Evolutionary conservation across 2,797 vertebrate species (phyloP).

Genomic region (Hirundo rustica): DNA sequence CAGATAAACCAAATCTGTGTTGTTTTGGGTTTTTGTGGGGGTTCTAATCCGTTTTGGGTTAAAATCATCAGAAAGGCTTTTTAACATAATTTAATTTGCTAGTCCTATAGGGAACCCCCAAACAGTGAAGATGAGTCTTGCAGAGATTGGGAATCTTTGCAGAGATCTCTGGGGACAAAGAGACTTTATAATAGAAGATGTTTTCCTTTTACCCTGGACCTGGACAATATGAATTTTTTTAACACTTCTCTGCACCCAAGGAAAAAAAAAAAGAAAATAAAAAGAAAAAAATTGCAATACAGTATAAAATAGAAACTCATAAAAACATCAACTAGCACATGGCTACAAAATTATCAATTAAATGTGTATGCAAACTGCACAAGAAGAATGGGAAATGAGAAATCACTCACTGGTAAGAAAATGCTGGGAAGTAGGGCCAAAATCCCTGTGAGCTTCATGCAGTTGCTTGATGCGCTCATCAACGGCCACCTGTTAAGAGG

Average conservation of each 20-base stretch:
- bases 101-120: neutral
- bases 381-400: slow-evolving; percentile 25
- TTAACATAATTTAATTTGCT: neutral
- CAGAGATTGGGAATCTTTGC: neutral
- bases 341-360: neutral
- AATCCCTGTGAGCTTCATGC: slow-evolving; percentile 91
- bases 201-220: neutral
- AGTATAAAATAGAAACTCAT: neutral
- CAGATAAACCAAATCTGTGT: neutral
- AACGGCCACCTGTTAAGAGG: slow-evolving; percentile 83
- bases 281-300: neutral
- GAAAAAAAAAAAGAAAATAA: neutral
- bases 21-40: rapidly evolving
- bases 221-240: neutral
- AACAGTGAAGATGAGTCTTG: neutral
- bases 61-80: neutral
- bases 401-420: slow-evolving; percentile 88
- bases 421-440: slow-evolving; percentile 85
- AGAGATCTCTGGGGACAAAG: neutral
- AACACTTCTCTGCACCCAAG: neutral
- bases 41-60: neutral
- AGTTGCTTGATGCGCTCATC: slow-evolving; percentile 91
- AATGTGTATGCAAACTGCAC: slow-evolving; percentile 1
- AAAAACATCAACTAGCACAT: neutral
- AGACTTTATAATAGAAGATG: neutral